Evolutionary conservation across 2,797 vertebrate species (phyloP), one percentile per base, ranked within the genome.

Genomic region (Fratercula arctica): DNA sequence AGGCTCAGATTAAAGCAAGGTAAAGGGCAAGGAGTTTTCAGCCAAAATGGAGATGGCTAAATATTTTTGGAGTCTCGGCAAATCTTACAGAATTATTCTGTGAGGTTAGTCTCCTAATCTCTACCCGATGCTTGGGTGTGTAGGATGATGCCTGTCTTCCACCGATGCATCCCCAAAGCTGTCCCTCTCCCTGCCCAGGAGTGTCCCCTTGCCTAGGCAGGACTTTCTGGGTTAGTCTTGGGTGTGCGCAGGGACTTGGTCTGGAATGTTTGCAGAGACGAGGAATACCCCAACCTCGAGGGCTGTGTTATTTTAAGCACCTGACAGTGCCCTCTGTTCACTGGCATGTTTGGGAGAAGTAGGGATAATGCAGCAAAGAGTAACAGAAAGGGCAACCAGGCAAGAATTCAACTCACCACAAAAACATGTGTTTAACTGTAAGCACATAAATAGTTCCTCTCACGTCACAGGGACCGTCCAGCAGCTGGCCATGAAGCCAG

Each of bases 401-500:
- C 1, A 5, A 66, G 57, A 35, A 33, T 60, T 35, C 26, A 9
- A 41, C n/a, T 67, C 37, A 5, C 43, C 37, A 35, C n/a, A 35
- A 24, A 59, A 14, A 3, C 13, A 0, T 23, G 8, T 2, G 10
- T 19, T 31, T 28, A 19, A 8, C 57, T 28, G 21, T 31, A 17
- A 76, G 83, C 16, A 6, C 3, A 1, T 17, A 66, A 39, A 43
- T 21, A 23, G 20, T 33, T 77, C 72, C 64, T 35, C 33, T 33
- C 7, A 3, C 9, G 1, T 80, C 53, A 24, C 0, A 20, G 48
- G 33, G 75, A 16, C 46, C 1, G 1, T 23, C 16, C n/a, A 16
- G 50, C 2, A 2, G 13, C 35, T 76, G 87, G 31, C 56, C 12
- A 2, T 11, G 48, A 41, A 46, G 20, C 39, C 20, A 7, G n/a